Conservation (phyloP, 1,140 invertebrate species). For the Hycleus cichorii region DNA sequence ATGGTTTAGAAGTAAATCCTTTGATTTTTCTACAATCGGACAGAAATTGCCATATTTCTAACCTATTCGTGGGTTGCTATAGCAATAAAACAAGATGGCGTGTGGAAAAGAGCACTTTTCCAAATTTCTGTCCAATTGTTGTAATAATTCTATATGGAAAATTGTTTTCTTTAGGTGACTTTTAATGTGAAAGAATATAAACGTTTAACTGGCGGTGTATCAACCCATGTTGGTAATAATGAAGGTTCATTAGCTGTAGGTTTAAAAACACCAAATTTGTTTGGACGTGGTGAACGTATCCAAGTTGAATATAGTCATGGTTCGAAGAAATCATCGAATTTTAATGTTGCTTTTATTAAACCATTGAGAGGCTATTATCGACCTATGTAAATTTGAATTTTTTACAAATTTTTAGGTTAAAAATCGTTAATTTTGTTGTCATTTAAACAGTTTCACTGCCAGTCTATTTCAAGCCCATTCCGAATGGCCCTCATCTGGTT, state of each 20-base stretch:
- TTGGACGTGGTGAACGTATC: slow-evolving; percentile 72
- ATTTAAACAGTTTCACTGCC: slow-evolving; percentile 46
- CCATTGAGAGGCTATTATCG: slow-evolving; percentile 55
- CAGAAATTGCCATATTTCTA: too few relatives aligned
- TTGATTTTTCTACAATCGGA: background rate
- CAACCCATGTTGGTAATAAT: slow-evolving; percentile 77
- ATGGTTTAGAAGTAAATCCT: slow-evolving; percentile 67
- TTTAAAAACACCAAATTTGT: slow-evolving; percentile 66
- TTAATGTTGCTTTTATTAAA: slow-evolving; percentile 65
- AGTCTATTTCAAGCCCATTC: slow-evolving; percentile 63
- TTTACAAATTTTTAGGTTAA: background rate
- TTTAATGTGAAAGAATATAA: slow-evolving; percentile 73
- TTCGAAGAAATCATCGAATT: slow-evolving; percentile 62
- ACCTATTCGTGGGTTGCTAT: too few relatives aligned
- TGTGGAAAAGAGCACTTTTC: too few relatives aligned
- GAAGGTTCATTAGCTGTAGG: slow-evolving; percentile 71
- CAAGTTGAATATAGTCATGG: slow-evolving; percentile 70
- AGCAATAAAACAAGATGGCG: too few relatives aligned
- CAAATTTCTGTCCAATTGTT: background rate
- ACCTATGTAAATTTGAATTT: slow-evolving; percentile 44
- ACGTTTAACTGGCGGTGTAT: slow-evolving; percentile 68
- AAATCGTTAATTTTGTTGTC: background rate
- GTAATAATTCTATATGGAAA: slow-evolving; percentile 4
- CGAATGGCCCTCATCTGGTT: slow-evolving; percentile 76
- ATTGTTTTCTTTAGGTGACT: slow-evolving; percentile 54